Base-by-base conservation (phyloP, 2,113 vertebrate species). In the Regulus satrapa region DNA sequence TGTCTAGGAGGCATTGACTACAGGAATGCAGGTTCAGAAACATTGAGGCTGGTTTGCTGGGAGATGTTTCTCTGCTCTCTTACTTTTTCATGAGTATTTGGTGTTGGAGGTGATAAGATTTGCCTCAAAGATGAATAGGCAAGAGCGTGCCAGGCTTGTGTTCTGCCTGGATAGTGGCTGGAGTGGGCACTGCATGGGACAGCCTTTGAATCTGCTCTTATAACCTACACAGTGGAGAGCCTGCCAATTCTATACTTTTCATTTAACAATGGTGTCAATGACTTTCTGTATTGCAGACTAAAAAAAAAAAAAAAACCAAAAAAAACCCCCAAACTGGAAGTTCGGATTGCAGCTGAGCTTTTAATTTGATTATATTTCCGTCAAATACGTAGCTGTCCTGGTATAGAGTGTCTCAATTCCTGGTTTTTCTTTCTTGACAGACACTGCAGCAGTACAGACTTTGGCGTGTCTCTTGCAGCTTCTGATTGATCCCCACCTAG, bases 311-410 rank as follows among this genome's bases (percentile, higher is more conserved):
- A 25, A 49, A 11, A 13, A n/a, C 0, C 4, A 23, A 36, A 45
- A 34, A 71, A 45, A 54, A 3, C 19, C 29, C 40, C 16, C 23
- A 14, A 21, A 8, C 25, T 46, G 29, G 5, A 36, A 46, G 43
- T 38, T 38, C 84, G 55, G 55, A 63, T 74, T 90, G 80, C 23
- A 61, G 61, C 29, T 48, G 40, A 71, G n/a, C n/a, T 79, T 95
- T 75, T 83, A 76, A 76, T 90, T 87, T 89, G 51, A 36, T 74
- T 78, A 32, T 31, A 18, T 95, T 94, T 91, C 51, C 89, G 23
- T 87, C 45, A 56, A 56, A 59, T 58, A 34, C 18, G 40, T 48
- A 18, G 6, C 31, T 78, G 12, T 91, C 10, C 40, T 78, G 84
- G 13, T 41, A 32, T 4, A 76, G 38, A 54, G 45, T 29, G 45